Conservation (phyloP, 2,888 invertebrate genomes). For the Tanypteryx hageni region DNA sequence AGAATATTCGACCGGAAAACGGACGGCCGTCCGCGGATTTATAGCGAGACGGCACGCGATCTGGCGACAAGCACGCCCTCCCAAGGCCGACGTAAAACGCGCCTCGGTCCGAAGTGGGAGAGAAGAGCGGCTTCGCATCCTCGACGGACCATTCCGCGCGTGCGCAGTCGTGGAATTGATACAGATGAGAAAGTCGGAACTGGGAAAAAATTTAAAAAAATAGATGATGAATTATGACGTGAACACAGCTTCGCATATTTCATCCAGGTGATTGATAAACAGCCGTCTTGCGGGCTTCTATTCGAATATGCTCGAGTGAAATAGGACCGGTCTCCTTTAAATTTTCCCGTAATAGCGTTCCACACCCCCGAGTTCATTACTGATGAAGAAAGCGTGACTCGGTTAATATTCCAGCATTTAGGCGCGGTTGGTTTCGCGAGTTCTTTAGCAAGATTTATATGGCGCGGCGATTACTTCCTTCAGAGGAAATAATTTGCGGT, state of each 20-base stretch:
- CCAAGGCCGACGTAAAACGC: slow-evolving; percentile 26
- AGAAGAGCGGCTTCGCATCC: not conserved
- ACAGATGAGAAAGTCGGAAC: not conserved
- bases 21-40: slow-evolving; percentile 28
- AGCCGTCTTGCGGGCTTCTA: not conserved
- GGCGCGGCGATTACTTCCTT: too few relatives aligned
- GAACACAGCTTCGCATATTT: not conserved
- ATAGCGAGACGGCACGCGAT: slow-evolving; percentile 47
- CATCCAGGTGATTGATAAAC: not conserved
- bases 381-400: not conserved
- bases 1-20: slow-evolving; percentile 46
- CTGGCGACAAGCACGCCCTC: slow-evolving; percentile 15
- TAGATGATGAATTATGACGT: not conserved
- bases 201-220: not conserved
- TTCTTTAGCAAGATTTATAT: not conserved
- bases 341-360: not conserved
- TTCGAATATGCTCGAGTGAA: not conserved
- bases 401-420: not conserved
- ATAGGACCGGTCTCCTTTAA: not conserved
- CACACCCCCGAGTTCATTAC: not conserved
- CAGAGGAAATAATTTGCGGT: too few relatives aligned
- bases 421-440: not conserved
- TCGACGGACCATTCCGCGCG: not conserved
- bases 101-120: not conserved
- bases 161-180: not conserved